A percentile compares a stretch with the other conserved stretches of the same genome.
These are phyloP conservation scores for Scolanthus callimorphus DNA, from an alignment of 92 coral and sea anemone species.

Conservation along the genomic window DNA sequence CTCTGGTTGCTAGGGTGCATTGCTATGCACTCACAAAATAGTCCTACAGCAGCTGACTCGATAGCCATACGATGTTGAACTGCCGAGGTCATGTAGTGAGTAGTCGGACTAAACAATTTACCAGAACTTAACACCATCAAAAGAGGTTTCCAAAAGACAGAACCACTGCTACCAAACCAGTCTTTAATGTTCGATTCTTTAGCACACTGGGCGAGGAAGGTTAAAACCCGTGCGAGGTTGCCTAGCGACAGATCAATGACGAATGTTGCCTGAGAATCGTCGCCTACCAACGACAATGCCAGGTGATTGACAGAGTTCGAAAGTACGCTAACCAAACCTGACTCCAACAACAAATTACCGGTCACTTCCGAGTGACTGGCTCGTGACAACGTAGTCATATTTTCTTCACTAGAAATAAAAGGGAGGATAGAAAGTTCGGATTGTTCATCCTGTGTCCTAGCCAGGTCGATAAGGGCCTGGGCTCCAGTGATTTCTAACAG, in stretches of 20 bases:
- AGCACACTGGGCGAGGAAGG: constrained; percentile 68
- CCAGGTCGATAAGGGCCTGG: constrained; percentile 33
- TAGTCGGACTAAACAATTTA: constrained; percentile 16
- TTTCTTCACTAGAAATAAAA: constrained; percentile 34
- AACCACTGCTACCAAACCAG: constrained; percentile 71
- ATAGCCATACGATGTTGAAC: constrained; percentile 66
- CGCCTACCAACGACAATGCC: constrained; percentile 27
- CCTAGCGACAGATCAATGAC: constrained; percentile 8
- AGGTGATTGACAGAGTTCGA: constrained; percentile 41
- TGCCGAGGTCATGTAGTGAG: constrained; percentile 16
- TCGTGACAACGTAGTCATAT: constrained; percentile 58
- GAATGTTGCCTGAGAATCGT: neutral
- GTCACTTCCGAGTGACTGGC: constrained; percentile 61
- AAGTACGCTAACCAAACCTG: constrained; percentile 59
- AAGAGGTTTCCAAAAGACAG: constrained; percentile 69
- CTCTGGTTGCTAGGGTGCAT: constrained; percentile 84
- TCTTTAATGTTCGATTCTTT: constrained; percentile 69
- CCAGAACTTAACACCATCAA: constrained; percentile 63
- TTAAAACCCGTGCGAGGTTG: constrained; percentile 58
- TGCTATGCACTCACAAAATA: constrained; percentile 63
- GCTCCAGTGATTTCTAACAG: constrained; percentile 70
- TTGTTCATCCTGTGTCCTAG: constrained; percentile 23
- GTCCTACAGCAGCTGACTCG: constrained; percentile 76
- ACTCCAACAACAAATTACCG: constrained; percentile 54
- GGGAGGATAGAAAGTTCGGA: constrained; percentile 11